These are phyloP conservation scores for Andrena hattorfiana DNA, from an alignment of 2,888 invertebrate species.

Conservation along the genomic window DNA sequence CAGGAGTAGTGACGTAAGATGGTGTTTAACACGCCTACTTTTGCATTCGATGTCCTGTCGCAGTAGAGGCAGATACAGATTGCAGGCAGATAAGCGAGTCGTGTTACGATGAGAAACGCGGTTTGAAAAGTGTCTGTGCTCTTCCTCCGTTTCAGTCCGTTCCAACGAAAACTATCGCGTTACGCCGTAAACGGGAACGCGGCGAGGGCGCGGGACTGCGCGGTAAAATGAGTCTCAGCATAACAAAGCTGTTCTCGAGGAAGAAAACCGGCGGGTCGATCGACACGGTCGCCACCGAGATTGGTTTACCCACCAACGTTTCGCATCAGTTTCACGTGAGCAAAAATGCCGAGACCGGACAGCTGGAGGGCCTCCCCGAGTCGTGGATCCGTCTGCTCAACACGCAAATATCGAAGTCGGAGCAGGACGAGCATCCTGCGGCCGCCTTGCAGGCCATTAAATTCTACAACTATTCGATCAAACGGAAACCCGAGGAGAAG, in stretches of 20 bases:
- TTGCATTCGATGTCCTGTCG: slow-evolving; percentile 34
- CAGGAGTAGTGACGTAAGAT: background rate
- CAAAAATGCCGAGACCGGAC: slow-evolving; percentile 92
- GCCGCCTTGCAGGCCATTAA: slow-evolving; percentile 96
- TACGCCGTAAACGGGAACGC: slow-evolving; percentile 30
- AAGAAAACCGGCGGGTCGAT: slow-evolving; percentile 72
- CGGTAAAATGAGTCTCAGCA: slow-evolving; percentile 81
- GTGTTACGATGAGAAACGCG: slow-evolving; percentile 44
- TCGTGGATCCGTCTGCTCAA: slow-evolving; percentile 93
- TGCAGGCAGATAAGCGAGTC: slow-evolving; percentile 34
- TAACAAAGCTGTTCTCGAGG: slow-evolving; percentile 83
- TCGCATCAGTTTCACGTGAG: slow-evolving; percentile 95
- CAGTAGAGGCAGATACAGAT: background rate
- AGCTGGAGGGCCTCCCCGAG: slow-evolving; percentile 93
- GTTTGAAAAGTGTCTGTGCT: slow-evolving; percentile 30
- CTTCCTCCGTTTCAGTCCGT: background rate
- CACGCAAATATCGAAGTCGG: slow-evolving; percentile 93
- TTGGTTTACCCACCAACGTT: slow-evolving; percentile 94
- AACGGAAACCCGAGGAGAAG: slow-evolving; percentile 90
- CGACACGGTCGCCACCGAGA: slow-evolving; percentile 88
- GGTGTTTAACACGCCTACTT: slow-evolving; percentile 28
- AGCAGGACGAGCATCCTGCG: slow-evolving; percentile 95
- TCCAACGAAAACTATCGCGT: background rate
- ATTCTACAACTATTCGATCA: slow-evolving; percentile 95
- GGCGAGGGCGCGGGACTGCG: slow-evolving; percentile 40